A percentile compares a stretch with the other conserved stretches of the same genome.
Conservation (phyloP, 2,113 vertebrate genomes). For the Lucifuga dentata region DNA sequence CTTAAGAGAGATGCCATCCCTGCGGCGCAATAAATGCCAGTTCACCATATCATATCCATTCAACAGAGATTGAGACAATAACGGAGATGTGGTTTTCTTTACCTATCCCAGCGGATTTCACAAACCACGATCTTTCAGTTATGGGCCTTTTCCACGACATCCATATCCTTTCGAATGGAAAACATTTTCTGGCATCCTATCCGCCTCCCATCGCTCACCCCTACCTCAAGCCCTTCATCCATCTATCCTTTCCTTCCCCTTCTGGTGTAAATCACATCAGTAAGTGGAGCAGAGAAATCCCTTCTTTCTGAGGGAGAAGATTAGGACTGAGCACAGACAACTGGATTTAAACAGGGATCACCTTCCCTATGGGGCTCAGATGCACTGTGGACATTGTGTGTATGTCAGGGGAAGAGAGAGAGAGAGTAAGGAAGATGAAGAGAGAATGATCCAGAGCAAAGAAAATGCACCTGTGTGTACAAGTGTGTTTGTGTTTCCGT, state of each 20-base stretch:
- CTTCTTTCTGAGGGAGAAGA: conserved; percentile 68
- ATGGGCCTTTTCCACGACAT: conserved; percentile 30
- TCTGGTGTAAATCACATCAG: conserved; percentile 68
- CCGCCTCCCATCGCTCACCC: conserved; percentile 64
- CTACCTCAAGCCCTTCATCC: conserved; percentile 41
- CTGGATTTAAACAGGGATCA: conserved; percentile 77
- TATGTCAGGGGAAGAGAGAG: not conserved
- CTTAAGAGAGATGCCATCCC: not conserved
- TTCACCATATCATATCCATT: not conserved
- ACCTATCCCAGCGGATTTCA: conserved; percentile 24
- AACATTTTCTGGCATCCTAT: conserved; percentile 55
- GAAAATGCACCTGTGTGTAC: conserved; percentile 6
- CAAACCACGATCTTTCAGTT: conserved; percentile 51
- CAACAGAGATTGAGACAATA: not conserved
- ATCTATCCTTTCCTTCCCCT: conserved; percentile 12
- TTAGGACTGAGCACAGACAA: conserved; percentile 68
- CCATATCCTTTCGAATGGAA: conserved; percentile 41
- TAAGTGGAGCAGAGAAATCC: conserved; percentile 54
- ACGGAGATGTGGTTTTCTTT: not conserved
- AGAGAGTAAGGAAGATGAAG: not conserved
- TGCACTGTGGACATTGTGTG: conserved; percentile 26
- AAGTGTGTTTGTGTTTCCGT: not conserved
- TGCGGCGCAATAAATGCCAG: not conserved
- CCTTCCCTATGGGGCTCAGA: conserved; percentile 56
- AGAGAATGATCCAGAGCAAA: not conserved